Evolutionary conservation across 2,888 invertebrate species (phyloP).

Genomic region (Xestia rhomboidea): DNA sequence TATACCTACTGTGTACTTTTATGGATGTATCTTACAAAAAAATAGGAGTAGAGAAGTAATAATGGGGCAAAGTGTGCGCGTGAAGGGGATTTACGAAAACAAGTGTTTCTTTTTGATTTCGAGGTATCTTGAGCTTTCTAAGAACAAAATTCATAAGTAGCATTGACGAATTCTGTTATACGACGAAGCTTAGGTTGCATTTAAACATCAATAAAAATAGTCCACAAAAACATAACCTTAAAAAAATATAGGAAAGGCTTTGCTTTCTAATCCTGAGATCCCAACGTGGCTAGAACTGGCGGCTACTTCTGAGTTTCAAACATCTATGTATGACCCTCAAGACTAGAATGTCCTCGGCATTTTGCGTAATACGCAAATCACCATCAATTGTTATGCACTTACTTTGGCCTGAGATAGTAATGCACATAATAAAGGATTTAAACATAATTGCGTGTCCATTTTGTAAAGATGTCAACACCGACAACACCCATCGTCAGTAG

Average conservation of each 20-base stretch:
- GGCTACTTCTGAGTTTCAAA: neutral
- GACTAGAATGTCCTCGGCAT: constrained; percentile 15
- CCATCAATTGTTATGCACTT: constrained; percentile 45
- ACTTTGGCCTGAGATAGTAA: constrained; percentile 47
- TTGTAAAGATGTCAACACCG: constrained; percentile 65
- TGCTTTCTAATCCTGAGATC: neutral
- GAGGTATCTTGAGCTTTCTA: neutral
- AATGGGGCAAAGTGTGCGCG: neutral
- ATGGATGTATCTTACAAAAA: neutral
- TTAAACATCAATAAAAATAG: neutral
- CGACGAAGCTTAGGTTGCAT: neutral
- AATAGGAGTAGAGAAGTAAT: neutral
- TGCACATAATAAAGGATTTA: constrained; percentile 47
- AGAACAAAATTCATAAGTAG: neutral
- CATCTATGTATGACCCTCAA: neutral
- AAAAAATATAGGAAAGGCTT: too few species aligned
- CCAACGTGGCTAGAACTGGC: neutral
- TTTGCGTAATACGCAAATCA: constrained; percentile 52
- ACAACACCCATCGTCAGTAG: constrained; percentile 42
- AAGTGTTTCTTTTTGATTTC: neutral
- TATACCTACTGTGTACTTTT: neutral
- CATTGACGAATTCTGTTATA: neutral
- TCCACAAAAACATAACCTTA: too few species aligned
- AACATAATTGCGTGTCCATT: constrained; percentile 61
- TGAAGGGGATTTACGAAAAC: too few species aligned